Evolutionary conservation across 2,797 vertebrate species (phyloP).

Genomic region (Kryptolebias ocellatus): DNA sequence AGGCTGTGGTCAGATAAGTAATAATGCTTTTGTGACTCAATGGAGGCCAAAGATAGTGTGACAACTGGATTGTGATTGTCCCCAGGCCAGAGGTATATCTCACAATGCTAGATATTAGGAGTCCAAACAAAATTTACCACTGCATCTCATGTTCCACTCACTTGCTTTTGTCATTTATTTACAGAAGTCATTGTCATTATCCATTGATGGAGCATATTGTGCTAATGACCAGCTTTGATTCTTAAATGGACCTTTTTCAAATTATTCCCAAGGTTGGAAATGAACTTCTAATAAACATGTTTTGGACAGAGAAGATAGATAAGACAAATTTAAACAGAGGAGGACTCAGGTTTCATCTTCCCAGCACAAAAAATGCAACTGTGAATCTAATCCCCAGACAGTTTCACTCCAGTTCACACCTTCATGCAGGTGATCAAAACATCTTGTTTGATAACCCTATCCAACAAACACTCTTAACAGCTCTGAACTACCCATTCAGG

Average conservation of each 20-base stretch:
- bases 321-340: no score
- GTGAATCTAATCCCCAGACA: no score
- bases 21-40: conserved; percentile 18
- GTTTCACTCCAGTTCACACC: no score
- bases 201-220: background rate
- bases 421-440: no score
- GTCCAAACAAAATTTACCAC: background rate
- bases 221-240: background rate
- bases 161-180: background rate
- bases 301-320: no score
- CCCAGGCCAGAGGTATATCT: background rate
- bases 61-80: conserved; percentile 11
- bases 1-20: conserved; percentile 24
- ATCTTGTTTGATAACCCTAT: no score
- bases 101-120: background rate
- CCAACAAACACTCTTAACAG: no score
- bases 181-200: background rate
- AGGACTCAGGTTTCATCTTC: no score
- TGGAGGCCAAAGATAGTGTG: conserved; percentile 13
- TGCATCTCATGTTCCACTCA: background rate
- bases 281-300: background rate
- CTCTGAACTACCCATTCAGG: no score
- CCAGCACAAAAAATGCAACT: no score
- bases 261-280: background rate
- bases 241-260: background rate